Percentiles rank a stretch among this genome's conserved stretches.
phyloP scores from a whole-genome alignment of 1,140 invertebrate genomes.

The Leptopilina boulardi region DNA sequence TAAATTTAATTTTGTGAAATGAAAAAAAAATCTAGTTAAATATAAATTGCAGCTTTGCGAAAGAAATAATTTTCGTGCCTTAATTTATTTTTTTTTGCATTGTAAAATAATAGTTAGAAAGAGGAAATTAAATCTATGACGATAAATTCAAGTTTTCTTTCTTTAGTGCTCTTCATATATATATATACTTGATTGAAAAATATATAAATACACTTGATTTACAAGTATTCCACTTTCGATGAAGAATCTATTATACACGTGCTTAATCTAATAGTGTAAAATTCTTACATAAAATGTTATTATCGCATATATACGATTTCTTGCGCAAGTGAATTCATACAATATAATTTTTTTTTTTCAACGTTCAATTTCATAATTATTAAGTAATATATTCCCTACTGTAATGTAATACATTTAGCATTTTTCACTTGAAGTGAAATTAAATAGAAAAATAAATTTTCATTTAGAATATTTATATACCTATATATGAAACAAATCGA shows the following conservation, averaged over 20 bases:
- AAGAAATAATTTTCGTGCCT: too few species aligned
- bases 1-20: too few species aligned
- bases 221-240: neutral
- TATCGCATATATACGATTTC: constrained; percentile 10
- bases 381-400: neutral
- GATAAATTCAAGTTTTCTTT: too few species aligned
- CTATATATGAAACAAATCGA: neutral
- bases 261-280: constrained; percentile 19
- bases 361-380: constrained; percentile 25
- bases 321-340: constrained; percentile 12
- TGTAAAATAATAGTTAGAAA: too few species aligned
- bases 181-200: neutral
- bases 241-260: neutral
- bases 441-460: constrained; percentile 1
- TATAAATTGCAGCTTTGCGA: too few species aligned
- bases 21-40: too few species aligned
- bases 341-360: constrained; percentile 17
- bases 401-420: constrained; percentile 7
- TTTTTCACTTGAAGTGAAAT: neutral
- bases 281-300: constrained; percentile 27
- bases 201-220: neutral
- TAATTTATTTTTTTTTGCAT: too few species aligned
- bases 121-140: too few species aligned
- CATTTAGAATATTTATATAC: neutral
- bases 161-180: too few species aligned